Conservation (phyloP, 2,113 vertebrate species). For the Eudyptes chrysolophus region DNA sequence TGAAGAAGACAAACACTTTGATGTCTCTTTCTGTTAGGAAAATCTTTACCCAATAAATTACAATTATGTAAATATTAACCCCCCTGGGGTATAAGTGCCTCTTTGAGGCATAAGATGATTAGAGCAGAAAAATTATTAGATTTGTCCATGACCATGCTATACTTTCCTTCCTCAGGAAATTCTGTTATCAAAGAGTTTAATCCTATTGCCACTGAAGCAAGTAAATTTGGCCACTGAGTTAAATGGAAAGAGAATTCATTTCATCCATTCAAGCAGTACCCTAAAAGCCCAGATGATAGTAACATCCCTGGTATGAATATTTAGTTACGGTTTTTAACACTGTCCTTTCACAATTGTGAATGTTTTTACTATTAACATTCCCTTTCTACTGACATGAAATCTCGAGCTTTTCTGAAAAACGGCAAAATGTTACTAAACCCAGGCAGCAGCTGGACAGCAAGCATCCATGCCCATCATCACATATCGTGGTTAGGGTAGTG, state of each 20-base stretch:
- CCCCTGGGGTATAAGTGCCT: constrained; percentile 17
- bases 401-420: background rate
- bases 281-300: background rate
- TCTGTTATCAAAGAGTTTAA: constrained; percentile 55
- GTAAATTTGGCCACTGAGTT: constrained; percentile 2
- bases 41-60: constrained; percentile 66
- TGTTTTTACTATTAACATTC: background rate
- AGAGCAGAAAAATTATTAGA: constrained; percentile 64
- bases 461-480: accelerated
- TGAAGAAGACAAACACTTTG: constrained; percentile 62
- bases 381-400: background rate
- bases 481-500: accelerated
- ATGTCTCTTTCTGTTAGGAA: constrained; percentile 32
- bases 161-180: constrained; percentile 53
- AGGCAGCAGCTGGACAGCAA: background rate
- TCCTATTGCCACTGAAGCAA: constrained; percentile 40
- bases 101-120: constrained; percentile 58
- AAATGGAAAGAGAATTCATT: constrained; percentile 25
- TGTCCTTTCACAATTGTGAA: background rate
- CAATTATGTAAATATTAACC: constrained; percentile 68
- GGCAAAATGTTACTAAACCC: background rate
- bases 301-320: background rate
- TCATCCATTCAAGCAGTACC: background rate
- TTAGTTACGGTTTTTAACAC: background rate
- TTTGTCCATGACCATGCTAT: constrained; percentile 45